Evolutionary conservation across 2,888 invertebrate species (phyloP), one percentile per base, ranked within the genome.

Genomic region (Epiperipatus broadwayi): DNA sequence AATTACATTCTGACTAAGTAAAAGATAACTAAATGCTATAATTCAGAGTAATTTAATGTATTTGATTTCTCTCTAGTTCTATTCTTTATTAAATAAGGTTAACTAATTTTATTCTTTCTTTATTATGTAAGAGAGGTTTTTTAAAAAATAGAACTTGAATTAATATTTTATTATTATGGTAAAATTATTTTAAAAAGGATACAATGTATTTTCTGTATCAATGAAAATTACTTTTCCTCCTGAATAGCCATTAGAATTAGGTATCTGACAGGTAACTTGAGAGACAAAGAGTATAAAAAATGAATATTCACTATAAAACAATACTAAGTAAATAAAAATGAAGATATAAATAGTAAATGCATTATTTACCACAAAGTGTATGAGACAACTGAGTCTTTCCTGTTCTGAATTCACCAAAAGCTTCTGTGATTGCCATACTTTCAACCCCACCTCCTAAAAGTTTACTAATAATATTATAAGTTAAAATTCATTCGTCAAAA

Each of bases 201-300:
- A 78, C 77, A 80, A 80, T 8, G 79, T 79, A 54, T 78, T 73
- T 61, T 79, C 79, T 5, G 79, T 79, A 54, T 79, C 79, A 30
- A 79, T 68, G 54, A 75, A 78, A 58, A 79, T 74, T 3, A 78
- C 77, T 61, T 79, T 80, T 35, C 79, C 80, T 14, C 79, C 79
- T 29, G 68, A 59, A 54, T 74, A 78, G 4, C 73, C 74, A 41
- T 63, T 67, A 0, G 65, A 56, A 35, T 66, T 71, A 1, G 78
- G 77, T 52, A 79, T 67, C 58, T 80, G 79, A 21, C 75, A 69
- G 5, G 78, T 77, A 4, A 79, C 75, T 61, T 45, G 15, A 49
- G 41, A 42, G 25, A 25, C 16, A 21, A 43, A 22, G 10, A 42
- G 30, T 36, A 21, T 33, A 32, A 16, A 3, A n/a, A 37, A n/a